Evolutionary conservation across 2,113 vertebrate genomes (phyloP), one percentile per base, ranked within the genome.

Genomic region (Rattus rattus): DNA sequence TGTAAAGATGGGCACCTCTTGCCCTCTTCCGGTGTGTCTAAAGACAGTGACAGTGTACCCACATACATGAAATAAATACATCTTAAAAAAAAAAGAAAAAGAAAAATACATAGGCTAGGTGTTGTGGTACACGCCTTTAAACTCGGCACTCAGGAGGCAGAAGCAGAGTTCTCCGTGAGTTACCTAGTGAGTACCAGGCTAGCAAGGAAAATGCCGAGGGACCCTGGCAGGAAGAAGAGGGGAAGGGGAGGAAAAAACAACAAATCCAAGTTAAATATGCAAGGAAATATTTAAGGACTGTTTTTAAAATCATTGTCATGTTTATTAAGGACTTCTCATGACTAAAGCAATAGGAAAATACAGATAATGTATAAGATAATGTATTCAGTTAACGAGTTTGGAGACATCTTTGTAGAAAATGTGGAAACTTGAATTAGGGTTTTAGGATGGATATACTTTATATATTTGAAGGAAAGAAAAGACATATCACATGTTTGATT

Each of bases 401-500:
- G 72, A 52, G 93, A 91, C 19, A 26, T 9, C 47, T 94, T 88
- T 33, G 59, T 72, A 24, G 81, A 86, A 90, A 80, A 81, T 81
- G 26, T 19, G 13, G 76, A 92, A 87, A 67, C 19, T 49, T 92
- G 26, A 96, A 87, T 96, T 96, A 90, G 47, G 33, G 3, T 86
- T 96, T 88, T 84, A 56, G 95, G 85, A 49, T 79, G 30, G 56
- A 52, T 76, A 94, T 70, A 94, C 70, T 91, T 97, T 95, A 85
- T 9, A 65, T 86, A 81, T 65, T 1, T 92, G 3, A 84, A 90
- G 26, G n/a, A 90, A 63, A 65, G 75, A 95, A 87, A 91, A 92
- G 36, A 59, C 16, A 95, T 89, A 85, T 89, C 33, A 84, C 54
- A 24, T 90, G 19, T 22, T 89, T 91, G 13, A 28, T 28, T 84